These are phyloP conservation scores for Eugnorisma glareosa DNA, from an alignment of 2,888 invertebrate genomes.

Conservation along the genomic window DNA sequence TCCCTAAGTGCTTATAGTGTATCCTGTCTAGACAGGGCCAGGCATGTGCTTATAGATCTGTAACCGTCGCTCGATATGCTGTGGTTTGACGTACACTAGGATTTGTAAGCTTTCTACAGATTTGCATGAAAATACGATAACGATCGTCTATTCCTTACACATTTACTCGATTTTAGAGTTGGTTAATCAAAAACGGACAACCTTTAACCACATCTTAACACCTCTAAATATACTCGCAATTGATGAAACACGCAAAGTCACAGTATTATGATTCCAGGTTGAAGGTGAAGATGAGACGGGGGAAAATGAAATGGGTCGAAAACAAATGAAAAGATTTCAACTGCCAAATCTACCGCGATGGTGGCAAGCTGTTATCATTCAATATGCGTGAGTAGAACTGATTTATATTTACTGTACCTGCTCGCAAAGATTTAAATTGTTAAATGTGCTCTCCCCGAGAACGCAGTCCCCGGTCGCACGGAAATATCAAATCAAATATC, in stretches of 20 bases:
- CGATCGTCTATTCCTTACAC: not conserved
- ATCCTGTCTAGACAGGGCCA: not conserved
- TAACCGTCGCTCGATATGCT: not conserved
- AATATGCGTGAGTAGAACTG: slow-evolving; percentile 85
- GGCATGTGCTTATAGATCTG: not conserved
- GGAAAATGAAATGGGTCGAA: slow-evolving; percentile 84
- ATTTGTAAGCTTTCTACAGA: not conserved
- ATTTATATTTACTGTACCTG: slow-evolving; percentile 18
- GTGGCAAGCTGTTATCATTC: slow-evolving; percentile 88
- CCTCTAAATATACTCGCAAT: slow-evolving; percentile 1
- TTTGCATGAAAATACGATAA: not conserved
- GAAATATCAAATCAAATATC: no score
- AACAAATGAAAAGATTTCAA: slow-evolving; percentile 85
- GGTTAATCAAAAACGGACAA: no score
- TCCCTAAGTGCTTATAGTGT: not conserved
- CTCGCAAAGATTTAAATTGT: not conserved
- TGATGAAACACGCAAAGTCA: slow-evolving; percentile 2
- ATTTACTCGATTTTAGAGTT: not conserved
- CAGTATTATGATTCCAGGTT: slow-evolving; percentile 71
- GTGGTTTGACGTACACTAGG: not conserved
- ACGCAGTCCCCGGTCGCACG: not conserved
- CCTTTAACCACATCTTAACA: not conserved
- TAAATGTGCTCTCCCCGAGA: not conserved
- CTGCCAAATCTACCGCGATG: slow-evolving; percentile 85
- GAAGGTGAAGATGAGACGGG: slow-evolving; percentile 85